Base-by-base conservation (phyloP, 1,140 invertebrate genomes). In the Cydia fagiglandana region DNA sequence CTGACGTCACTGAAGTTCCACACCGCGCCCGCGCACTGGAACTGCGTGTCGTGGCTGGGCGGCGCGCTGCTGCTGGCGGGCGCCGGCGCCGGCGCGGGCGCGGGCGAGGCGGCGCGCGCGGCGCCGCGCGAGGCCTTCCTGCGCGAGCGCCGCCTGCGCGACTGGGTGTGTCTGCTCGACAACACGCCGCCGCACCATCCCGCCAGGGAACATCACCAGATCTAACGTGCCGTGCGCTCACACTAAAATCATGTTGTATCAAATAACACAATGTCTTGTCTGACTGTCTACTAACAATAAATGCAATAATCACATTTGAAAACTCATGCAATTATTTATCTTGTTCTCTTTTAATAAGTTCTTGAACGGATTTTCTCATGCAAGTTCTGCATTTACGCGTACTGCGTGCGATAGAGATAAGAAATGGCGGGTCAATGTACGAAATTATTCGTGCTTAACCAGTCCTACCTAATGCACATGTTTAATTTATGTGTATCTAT, bases 131-230 rank as follows among this genome's bases (percentile, higher is more conserved):
- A 98, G 83, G 91, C 94, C 76, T 98, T 96, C 91, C 87, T 95
- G 20, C 95, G 96, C 83, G 89, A 93, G 74, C 95, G 95, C 45
- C 91, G 94, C 74, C 94, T 98, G 75, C 96, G 96, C 12, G 97
- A 98, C 91, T 98, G 97, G 97, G 94, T 94, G n/a, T 96, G 95
- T 93, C 93, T 97, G 66, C 93, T 94, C 75, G 95, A 96, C 86
- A 96, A 96, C 84, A 86, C 88, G 45, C 85, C 86, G 73, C 82
- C 82, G 24, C 13, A 61, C 13, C 83, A 86, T 53, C 81, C 78
- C 34, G 80, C 82, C 15, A 77, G 83, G 38, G 75, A 77, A 28
- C 12, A 73, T 38, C 30, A 68, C 45, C 79, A 79, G 50, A 80
- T 80, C 13, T 80, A 38, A 38, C 50, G 17, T 20, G n/a, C 28